These are phyloP conservation scores for Geothlypis trichas DNA, from an alignment of 2,113 vertebrate genomes.

Conservation along the genomic window DNA sequence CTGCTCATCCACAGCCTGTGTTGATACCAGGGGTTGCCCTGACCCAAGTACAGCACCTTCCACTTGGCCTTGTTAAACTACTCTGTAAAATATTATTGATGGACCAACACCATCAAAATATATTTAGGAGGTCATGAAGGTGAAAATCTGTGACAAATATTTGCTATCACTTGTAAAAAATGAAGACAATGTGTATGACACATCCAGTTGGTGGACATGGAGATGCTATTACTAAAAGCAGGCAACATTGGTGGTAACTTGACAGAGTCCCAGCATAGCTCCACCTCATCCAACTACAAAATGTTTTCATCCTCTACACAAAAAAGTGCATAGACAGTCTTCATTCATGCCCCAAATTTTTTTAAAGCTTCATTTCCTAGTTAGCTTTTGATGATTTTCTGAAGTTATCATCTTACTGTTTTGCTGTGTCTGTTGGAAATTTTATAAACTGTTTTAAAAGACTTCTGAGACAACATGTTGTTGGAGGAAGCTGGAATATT, in stretches of 20 bases:
- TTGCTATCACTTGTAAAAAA: not conserved
- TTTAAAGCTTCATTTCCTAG: not conserved
- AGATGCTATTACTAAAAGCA: not conserved
- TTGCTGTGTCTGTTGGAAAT: slow-evolving; percentile 33
- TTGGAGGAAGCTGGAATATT: slow-evolving; percentile 52
- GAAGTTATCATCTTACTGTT: not conserved
- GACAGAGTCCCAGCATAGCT: not conserved
- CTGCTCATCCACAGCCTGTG: not conserved
- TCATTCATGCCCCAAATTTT: not conserved
- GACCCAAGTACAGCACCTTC: not conserved
- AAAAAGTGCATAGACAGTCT: not conserved
- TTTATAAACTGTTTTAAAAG: slow-evolving; percentile 50
- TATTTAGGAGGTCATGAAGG: not conserved
- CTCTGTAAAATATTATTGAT: not conserved
- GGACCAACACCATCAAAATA: not conserved
- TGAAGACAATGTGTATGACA: not conserved
- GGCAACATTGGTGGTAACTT: not conserved
- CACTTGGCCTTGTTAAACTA: not conserved
- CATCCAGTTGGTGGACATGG: not conserved
- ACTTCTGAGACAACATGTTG: not conserved
- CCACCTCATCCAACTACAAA: not conserved
- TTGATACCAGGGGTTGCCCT: fast-evolving
- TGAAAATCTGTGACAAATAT: not conserved
- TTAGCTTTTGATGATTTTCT: slow-evolving; percentile 42
- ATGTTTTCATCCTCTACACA: not conserved